Conservation (phyloP, 2,797 vertebrate species). For the Chaetodon trifasciatus region DNA sequence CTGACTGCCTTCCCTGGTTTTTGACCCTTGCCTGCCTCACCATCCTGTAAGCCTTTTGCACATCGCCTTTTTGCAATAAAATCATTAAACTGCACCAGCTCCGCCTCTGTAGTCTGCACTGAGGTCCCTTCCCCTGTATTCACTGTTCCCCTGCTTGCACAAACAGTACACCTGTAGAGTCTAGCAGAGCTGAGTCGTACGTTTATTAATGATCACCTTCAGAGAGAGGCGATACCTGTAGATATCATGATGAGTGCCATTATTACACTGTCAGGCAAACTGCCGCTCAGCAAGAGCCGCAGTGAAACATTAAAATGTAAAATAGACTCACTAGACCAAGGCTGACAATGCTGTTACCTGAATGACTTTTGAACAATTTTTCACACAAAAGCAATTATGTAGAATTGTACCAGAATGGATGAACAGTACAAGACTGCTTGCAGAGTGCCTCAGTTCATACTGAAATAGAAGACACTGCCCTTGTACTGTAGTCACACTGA, state of each 20-base stretch:
- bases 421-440: slow-evolving; percentile 24
- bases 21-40: no score
- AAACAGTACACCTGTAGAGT: neutral
- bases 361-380: slow-evolving; percentile 49
- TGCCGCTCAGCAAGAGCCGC: slow-evolving; percentile 47
- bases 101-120: no score
- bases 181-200: slow-evolving; percentile 27
- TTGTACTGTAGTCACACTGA: slow-evolving; percentile 5
- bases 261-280: slow-evolving; percentile 49
- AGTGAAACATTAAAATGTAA: slow-evolving; percentile 55
- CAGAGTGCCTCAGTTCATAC: slow-evolving; percentile 7
- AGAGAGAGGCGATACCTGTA: slow-evolving; percentile 46
- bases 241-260: slow-evolving; percentile 55
- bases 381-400: slow-evolving; percentile 43
- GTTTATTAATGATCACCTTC: slow-evolving; percentile 49
- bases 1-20: no score
- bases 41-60: no score
- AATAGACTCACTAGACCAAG: slow-evolving; percentile 52
- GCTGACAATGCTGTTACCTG: slow-evolving; percentile 45
- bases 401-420: slow-evolving; percentile 32
- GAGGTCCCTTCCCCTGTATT: no score
- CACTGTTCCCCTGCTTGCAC: no score
- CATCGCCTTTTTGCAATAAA: no score
- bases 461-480: slow-evolving; percentile 2
- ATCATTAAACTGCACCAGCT: no score